Percentiles rank a stretch among this genome's conserved stretches.
phyloP scores from a whole-genome alignment of 2,113 vertebrate species.

The Coryphaenoides rupestris region DNA sequence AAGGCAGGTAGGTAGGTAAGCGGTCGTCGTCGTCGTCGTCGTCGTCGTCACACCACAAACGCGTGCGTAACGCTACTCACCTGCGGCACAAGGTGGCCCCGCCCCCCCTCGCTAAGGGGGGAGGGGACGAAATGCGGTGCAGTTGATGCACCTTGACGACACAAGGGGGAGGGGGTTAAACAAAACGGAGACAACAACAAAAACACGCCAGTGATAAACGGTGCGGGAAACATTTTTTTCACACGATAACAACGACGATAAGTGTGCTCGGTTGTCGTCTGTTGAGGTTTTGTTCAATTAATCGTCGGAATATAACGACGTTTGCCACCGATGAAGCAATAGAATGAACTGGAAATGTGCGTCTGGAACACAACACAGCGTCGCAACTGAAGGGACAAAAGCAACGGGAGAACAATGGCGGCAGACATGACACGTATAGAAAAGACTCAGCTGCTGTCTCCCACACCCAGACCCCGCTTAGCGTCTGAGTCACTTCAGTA shows the following conservation, averaged over 20 bases:
- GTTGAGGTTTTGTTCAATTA: background rate
- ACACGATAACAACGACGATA: conserved; percentile 37
- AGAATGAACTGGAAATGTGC: background rate
- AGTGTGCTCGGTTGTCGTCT: conserved; percentile 14
- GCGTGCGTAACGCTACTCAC: conserved; percentile 71
- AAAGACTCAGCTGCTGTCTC: background rate
- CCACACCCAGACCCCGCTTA: background rate
- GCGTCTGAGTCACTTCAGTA: no score
- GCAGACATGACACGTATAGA: background rate
- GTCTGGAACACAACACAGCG: background rate
- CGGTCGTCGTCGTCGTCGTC: no score
- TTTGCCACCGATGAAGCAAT: no score
- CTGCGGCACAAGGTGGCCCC: conserved; percentile 62
- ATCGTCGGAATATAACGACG: no score
- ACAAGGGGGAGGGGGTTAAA: conserved; percentile 61
- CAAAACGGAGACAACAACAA: conserved; percentile 66
- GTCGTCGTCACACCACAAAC: conserved; percentile 39
- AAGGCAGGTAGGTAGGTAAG: conserved; percentile 7
- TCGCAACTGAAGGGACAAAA: background rate
- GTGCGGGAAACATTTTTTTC: conserved; percentile 36
- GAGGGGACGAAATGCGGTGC: conserved; percentile 72
- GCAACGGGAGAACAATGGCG: conserved; percentile 14
- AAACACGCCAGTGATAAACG: conserved; percentile 57
- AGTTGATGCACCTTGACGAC: conserved; percentile 70
- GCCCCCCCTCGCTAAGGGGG: conserved; percentile 69